These are phyloP conservation scores for Blastobasis lacticolella DNA, from an alignment of 2,888 invertebrate genomes.

Conservation along the genomic window DNA sequence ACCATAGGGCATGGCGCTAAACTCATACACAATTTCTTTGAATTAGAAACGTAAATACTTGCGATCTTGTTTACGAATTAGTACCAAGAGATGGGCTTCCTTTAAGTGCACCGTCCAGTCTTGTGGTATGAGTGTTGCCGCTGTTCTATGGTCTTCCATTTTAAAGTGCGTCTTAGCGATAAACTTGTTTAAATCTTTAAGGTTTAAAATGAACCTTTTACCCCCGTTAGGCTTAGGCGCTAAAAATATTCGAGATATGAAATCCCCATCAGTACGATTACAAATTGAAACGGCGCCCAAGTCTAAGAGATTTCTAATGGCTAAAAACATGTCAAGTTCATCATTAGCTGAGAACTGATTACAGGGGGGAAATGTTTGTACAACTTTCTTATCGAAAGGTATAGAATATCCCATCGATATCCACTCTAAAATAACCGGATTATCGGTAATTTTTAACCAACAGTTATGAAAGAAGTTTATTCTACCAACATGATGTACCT, in stretches of 20 bases:
- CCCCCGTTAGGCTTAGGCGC: background rate
- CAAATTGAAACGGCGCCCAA: conserved; percentile 5
- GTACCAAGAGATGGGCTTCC: conserved; percentile 3
- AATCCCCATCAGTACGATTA: conserved; percentile 1
- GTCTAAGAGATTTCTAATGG: conserved; percentile 4
- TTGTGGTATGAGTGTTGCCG: background rate
- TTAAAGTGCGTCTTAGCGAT: conserved; percentile 4
- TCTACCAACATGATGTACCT: conserved; percentile 9
- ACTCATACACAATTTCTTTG: background rate
- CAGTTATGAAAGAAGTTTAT: conserved; percentile 7
- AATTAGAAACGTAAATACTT: conserved; percentile 6
- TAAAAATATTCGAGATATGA: conserved; percentile 12
- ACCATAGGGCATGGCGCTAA: conserved; percentile 1
- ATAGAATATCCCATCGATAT: conserved; percentile 6
- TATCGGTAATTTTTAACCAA: conserved; percentile 7
- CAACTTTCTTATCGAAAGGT: conserved; percentile 1
- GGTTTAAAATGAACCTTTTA: too few relatives aligned
- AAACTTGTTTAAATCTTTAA: conserved; percentile 2
- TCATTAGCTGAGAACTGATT: background rate
- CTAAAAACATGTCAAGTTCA: conserved; percentile 1
- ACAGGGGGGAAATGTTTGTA: background rate
- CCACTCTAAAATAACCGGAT: conserved; percentile 5
- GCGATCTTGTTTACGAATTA: background rate
- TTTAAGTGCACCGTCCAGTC: conserved; percentile 6
- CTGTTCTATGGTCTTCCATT: conserved; percentile 8